Conservation (phyloP, 2,113 vertebrate genomes). For the Tyrannus savana region DNA sequence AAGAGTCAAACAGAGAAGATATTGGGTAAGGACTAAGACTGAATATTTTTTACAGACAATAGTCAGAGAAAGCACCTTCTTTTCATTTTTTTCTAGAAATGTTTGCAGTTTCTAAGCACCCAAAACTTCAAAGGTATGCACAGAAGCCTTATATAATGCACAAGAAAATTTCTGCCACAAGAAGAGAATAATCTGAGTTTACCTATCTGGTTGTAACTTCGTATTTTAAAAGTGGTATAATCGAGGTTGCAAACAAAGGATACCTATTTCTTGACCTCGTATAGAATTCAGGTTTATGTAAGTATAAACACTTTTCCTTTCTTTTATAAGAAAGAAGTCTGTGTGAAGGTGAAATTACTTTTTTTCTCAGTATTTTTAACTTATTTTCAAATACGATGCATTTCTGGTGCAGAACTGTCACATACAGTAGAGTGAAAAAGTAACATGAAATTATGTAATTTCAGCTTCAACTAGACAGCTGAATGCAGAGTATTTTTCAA, state of each 20-base stretch:
- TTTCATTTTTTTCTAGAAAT: background rate
- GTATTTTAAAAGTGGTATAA: background rate
- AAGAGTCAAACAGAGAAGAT: background rate
- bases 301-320: background rate
- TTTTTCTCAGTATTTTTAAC: background rate
- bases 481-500: background rate
- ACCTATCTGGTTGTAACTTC: background rate
- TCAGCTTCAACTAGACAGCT: background rate
- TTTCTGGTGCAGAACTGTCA: conserved; percentile 12
- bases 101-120: background rate
- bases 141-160: background rate
- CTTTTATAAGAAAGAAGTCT: background rate
- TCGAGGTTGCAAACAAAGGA: background rate
- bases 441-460: conserved; percentile 11
- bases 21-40: background rate
- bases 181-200: background rate
- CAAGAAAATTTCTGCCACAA: background rate
- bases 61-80: background rate
- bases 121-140: background rate
- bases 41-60: background rate
- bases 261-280: background rate
- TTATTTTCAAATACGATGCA: background rate
- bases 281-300: background rate
- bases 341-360: background rate
- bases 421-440: background rate